These are phyloP conservation scores for Globodera rostochiensis DNA, from an alignment of 1,140 invertebrate species.

Conservation along the genomic window DNA sequence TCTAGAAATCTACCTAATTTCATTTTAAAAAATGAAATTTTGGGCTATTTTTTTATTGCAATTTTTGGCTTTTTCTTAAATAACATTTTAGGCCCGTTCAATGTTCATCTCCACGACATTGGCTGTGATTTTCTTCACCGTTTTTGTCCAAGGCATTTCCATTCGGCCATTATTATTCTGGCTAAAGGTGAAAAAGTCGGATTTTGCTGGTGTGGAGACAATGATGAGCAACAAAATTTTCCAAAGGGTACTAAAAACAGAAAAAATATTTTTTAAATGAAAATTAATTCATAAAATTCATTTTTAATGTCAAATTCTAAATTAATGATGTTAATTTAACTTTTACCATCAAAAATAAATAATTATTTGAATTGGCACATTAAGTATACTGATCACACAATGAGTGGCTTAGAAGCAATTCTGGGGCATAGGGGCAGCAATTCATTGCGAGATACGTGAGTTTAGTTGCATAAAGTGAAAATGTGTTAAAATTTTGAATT, in stretches of 20 bases:
- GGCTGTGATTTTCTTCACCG: slow-evolving; percentile 70
- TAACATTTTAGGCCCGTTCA: background rate
- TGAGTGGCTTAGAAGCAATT: slow-evolving; percentile 51
- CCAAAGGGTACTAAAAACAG: background rate
- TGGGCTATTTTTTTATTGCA: no score
- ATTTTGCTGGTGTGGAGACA: slow-evolving; percentile 38
- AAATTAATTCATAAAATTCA: no score
- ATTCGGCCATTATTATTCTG: slow-evolving; percentile 69
- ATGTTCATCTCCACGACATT: slow-evolving; percentile 69
- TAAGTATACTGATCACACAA: slow-evolving; percentile 49
- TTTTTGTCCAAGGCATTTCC: slow-evolving; percentile 69
- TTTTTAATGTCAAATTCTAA: no score
- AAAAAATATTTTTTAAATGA: background rate
- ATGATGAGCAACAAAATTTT: slow-evolving; percentile 58
- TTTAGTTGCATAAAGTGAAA: background rate
- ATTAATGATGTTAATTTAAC: background rate
- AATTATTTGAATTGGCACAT: background rate
- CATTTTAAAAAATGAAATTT: background rate
- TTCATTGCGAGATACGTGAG: slow-evolving; percentile 35
- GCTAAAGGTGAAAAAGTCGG: slow-evolving; percentile 67
- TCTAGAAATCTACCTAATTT: slow-evolving; percentile 62
- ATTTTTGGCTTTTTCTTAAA: background rate
- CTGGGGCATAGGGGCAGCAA: slow-evolving; percentile 42
- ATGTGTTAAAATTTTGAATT: background rate
- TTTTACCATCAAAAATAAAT: background rate